Evolutionary conservation across 1,140 invertebrate genomes (phyloP).

Genomic region (Drosophila ficusphila): DNA sequence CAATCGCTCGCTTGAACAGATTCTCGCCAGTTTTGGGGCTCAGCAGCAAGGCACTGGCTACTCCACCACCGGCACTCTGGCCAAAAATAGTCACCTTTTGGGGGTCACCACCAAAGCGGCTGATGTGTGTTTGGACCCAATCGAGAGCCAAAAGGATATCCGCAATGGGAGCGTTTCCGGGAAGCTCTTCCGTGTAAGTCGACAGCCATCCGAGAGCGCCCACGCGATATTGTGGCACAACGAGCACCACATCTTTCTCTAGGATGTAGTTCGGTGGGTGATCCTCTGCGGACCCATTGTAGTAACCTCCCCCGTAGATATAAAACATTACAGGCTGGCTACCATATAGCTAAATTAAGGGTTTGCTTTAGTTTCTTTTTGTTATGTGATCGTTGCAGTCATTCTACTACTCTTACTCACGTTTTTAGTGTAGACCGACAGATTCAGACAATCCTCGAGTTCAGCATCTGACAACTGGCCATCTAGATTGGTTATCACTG

Average conservation of each 20-base stretch:
- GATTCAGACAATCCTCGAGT: slow-evolving; percentile 79
- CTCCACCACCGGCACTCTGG: slow-evolving; percentile 74
- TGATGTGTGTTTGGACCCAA: slow-evolving; percentile 88
- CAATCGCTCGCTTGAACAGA: slow-evolving; percentile 69
- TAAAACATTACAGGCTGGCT: slow-evolving; percentile 80
- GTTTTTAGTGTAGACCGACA: slow-evolving; percentile 79
- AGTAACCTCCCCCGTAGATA: slow-evolving; percentile 81
- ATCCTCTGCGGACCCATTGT: slow-evolving; percentile 84
- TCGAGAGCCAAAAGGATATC: slow-evolving; percentile 84
- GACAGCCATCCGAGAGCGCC: slow-evolving; percentile 86
- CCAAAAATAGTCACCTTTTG: slow-evolving; percentile 84
- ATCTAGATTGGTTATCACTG: slow-evolving; percentile 69
- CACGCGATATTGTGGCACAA: slow-evolving; percentile 92
- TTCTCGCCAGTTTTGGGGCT: slow-evolving; percentile 61
- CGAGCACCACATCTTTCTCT: slow-evolving; percentile 90
- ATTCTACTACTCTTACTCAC: slow-evolving; percentile 48
- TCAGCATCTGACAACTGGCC: slow-evolving; percentile 44
- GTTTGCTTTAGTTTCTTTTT: neutral
- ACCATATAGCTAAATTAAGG: slow-evolving; percentile 42
- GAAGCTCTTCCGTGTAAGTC: slow-evolving; percentile 71
- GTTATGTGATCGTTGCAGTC: too few species aligned
- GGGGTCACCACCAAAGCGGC: slow-evolving; percentile 88
- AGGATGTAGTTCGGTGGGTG: slow-evolving; percentile 90
- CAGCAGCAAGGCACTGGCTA: slow-evolving; percentile 67
- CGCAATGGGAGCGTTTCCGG: slow-evolving; percentile 71